phyloP scores from a whole-genome alignment of 2,113 vertebrate genomes.

The Macrotus californicus region DNA sequence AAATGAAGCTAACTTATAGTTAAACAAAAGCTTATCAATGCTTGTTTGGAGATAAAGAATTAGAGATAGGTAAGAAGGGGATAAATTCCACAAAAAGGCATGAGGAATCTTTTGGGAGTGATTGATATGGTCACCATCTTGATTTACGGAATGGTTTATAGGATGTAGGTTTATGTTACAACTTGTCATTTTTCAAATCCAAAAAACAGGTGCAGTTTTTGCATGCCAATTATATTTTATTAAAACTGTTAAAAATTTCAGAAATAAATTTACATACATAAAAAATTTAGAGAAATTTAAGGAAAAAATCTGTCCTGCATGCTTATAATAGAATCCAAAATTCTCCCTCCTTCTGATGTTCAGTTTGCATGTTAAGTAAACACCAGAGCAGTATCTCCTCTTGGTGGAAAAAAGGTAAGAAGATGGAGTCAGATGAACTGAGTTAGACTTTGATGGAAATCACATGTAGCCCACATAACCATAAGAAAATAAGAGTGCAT shows the following conservation, averaged over 20 bases:
- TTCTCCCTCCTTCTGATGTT: neutral
- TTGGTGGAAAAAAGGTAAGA: neutral
- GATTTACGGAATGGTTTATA: neutral
- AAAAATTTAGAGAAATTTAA: neutral
- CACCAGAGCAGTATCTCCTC: neutral
- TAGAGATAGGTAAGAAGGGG: neutral
- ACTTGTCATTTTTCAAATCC: neutral
- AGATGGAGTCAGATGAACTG: neutral
- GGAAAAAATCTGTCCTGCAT: neutral
- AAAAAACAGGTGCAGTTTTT: neutral
- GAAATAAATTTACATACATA: neutral
- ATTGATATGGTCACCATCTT: too few relatives aligned
- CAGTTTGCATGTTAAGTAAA: neutral
- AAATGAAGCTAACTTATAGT: neutral
- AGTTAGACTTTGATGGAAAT: neutral
- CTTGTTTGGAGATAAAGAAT: neutral
- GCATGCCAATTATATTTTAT: neutral
- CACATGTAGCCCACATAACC: neutral
- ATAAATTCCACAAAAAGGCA: rapidly evolving
- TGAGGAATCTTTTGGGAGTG: neutral
- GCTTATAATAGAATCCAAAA: neutral
- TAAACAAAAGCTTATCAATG: neutral
- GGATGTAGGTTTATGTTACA: neutral
- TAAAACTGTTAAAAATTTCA: slow-evolving; percentile 4
- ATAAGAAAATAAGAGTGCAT: neutral